Base-by-base conservation (phyloP, 1,140 invertebrate species). In the Pteromalus puparum region DNA sequence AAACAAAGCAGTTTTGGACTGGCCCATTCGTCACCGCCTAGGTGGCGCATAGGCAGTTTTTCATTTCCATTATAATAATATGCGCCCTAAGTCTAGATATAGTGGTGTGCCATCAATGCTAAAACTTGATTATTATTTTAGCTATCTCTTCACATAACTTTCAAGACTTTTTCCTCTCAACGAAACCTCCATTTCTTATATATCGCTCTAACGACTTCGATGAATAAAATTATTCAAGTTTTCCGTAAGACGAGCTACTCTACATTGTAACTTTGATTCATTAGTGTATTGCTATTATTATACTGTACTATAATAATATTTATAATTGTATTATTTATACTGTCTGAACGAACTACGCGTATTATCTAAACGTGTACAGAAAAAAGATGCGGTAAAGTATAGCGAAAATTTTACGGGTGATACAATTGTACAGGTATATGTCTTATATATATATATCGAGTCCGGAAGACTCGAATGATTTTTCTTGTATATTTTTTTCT, bases 341-440 rank as follows among this genome's bases (percentile, higher is more conserved):
- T 70, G 26, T 13, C 7, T 7, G 3, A 24, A 67, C 65, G 24
- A n/a, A 24, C 12, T 0, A 15, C 18, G 15, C 48, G 53, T 67
- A n/a, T 26, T 77, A 53, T 76, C 30, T 10, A 77, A 70, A 21
- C 21, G 28, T 82, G 30, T 82, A 42, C 28, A 82, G 73, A 82
- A 26, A 82, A 67, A 61, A 74, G 4, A 21, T 72, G 5, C 28
- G 18, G 15, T 53, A 12, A 74, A 21, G 28, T 5, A 5, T 21
- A 85, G 67, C 1, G 28, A 77, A 74, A 28, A 75, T 24, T 83
- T 80, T 77, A 78, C 26, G 61, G 81, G 46, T 84, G 67, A 84
- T 68, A 78, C 15, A 75, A 75, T 81, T 84, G 78, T 84, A 84
- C 53, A 84, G 83, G 30, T 34, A 34, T 34, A 73, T 46, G 30